Evolutionary conservation across 2,113 vertebrate species (phyloP).

Genomic region (Chascanopsetta lugubris): DNA sequence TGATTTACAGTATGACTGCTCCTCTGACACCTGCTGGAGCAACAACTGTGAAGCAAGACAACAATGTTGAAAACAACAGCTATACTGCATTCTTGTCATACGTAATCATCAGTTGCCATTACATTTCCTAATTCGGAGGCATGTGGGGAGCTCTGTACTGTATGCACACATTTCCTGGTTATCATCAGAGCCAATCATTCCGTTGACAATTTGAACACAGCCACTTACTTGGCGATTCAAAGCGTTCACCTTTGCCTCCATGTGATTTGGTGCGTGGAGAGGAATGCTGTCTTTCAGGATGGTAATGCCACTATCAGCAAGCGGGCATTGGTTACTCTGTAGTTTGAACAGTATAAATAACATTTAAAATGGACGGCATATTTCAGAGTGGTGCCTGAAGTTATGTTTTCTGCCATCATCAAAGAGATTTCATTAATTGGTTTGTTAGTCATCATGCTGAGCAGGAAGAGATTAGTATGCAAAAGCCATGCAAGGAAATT

Average conservation of each 20-base stretch:
- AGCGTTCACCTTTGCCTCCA: constrained; percentile 44
- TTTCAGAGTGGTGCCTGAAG: constrained; percentile 1
- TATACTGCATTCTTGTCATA: neutral
- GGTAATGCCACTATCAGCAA: constrained; percentile 58
- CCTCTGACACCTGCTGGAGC: constrained; percentile 82
- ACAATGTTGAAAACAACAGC: neutral
- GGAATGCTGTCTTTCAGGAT: constrained; percentile 55
- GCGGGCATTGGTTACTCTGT: constrained; percentile 61
- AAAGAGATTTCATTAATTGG: neutral
- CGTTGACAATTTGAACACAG: constrained; percentile 2
- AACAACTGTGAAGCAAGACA: constrained; percentile 25
- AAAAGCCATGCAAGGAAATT: constrained; percentile 25
- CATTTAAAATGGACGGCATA: constrained; percentile 9
- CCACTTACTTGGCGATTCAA: constrained; percentile 61
- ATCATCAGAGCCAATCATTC: neutral
- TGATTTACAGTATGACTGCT: constrained; percentile 87
- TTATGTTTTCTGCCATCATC: neutral
- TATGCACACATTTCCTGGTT: constrained; percentile 10
- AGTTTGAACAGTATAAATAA: constrained; percentile 52
- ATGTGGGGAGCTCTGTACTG: constrained; percentile 44
- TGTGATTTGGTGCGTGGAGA: constrained; percentile 29
- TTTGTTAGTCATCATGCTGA: neutral
- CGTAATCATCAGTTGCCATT: neutral
- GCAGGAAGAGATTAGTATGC: constrained; percentile 5
- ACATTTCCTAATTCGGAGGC: neutral